phyloP scores from a whole-genome alignment of 2,113 vertebrate genomes.

The Chionomys nivalis region DNA sequence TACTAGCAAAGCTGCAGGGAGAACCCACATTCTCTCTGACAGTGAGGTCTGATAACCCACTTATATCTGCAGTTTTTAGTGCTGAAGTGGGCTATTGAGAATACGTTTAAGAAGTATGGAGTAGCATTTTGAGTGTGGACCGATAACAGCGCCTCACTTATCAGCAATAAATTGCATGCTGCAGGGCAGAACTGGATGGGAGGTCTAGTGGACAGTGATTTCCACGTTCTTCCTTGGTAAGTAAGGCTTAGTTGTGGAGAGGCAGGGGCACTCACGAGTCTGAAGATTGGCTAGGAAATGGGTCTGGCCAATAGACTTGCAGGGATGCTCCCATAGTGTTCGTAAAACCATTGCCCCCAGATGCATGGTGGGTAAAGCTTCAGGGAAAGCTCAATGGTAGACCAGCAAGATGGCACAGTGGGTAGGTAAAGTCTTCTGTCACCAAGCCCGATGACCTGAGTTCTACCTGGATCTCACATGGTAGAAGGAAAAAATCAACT shows the following conservation, averaged over 20 bases:
- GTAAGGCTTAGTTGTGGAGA: background rate
- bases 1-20: background rate
- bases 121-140: conserved; percentile 65
- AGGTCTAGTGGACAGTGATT: conserved; percentile 60
- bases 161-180: conserved; percentile 55
- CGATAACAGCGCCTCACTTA: conserved; percentile 68
- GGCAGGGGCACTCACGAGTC: background rate
- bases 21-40: conserved; percentile 4
- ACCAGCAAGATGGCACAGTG: background rate
- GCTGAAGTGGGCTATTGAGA: conserved; percentile 70
- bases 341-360: background rate
- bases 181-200: conserved; percentile 40
- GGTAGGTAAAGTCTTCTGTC: background rate
- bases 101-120: conserved; percentile 64
- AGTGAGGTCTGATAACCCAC: conserved; percentile 8
- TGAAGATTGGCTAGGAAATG: background rate
- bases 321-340: background rate
- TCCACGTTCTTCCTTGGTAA: conserved; percentile 2
- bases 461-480: too few species aligned
- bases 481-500: too few species aligned
- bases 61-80: conserved; percentile 48
- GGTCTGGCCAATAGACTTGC: background rate
- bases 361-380: background rate
- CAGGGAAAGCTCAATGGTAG: background rate
- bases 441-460: background rate